Base-by-base conservation (phyloP, 2,113 vertebrate species). In the Coturnix japonica region DNA sequence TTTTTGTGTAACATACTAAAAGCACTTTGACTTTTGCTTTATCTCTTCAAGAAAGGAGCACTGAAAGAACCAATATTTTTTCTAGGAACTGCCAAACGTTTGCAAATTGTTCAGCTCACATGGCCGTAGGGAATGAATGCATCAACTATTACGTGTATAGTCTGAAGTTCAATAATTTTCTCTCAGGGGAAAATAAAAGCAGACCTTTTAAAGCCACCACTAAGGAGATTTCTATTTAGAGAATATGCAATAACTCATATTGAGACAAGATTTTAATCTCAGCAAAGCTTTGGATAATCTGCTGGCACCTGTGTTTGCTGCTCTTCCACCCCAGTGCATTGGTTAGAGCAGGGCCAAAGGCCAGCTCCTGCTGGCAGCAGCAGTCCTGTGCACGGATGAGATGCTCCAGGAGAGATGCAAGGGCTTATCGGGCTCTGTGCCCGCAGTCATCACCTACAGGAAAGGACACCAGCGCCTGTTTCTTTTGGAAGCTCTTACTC, bases 261-360 rank as follows among this genome's bases (percentile, higher is more conserved):
- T 90, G 93, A 90, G 93, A 92, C 94, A 95, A 95, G 93, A 95
- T 94, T 96, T 95, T 96, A 96, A 97, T 96, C 94, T 96, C 92
- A 89, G 90, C 82, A 96, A 88, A 96, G 95, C 95, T 96, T 93
- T 92, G 79, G 92, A 93, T 96, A 94, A 96, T 93, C 96, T 92
- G 76, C 93, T 95, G 82, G 90, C 94, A 96, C 96, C 93, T 95
- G 95, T 90, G 77, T 91, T 87, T 94, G 91, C 79, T 91, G 80
- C 86, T 95, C 88, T 93, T 92, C 93, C 92, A 93, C 87, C 65
- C 65, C 80, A 78, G 20, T n/a, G 71, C 83, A 85, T 75, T 66
- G 60, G 90, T 92, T 74, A 91, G 54, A 51, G 43, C 9, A n/a
- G 69, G 87, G 51, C 77, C 91, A 97, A 95, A 92, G 91, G 75